Evolutionary conservation across 2,113 vertebrate species (phyloP), one percentile per base, ranked within the genome.

Genomic region (Arizona elegans): DNA sequence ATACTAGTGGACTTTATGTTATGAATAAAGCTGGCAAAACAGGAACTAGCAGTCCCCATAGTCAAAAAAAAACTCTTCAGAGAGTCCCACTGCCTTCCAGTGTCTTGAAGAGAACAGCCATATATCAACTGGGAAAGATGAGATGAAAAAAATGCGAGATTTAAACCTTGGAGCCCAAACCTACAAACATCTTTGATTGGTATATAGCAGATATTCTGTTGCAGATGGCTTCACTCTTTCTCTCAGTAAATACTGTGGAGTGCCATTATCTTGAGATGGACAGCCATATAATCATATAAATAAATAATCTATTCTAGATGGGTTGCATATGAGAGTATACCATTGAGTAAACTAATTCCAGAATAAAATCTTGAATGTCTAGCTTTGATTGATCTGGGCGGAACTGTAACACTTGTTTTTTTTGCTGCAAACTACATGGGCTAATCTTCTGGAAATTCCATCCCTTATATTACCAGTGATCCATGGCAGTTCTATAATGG

Each of bases 1-100:
- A 24, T 70, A 90, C 94, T 92, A 94, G 75, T 94, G 91, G 89
- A 2, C 5, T 75, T 75, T 75, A 70, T 33, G n/a, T 75, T 75
- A 75, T 75, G 70, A 38, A 38, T 38, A 75, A 75, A 75, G 15
- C n/a, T 75, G 70, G 6, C n/a, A 75, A 33, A 33, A 75, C n/a
- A 75, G 15, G n/a, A 75, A 75, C n/a, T 75, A 75, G 70, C 70
- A 38, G 6, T 75, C 38, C 15, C n/a, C 70, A 75, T 75, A 17
- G n/a, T 12, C 29, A 26, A 11, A n/a, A n/a, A 12, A 62, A 52
- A 52, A 52, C 29, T 70, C 26, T 70, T 13, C 26, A 29, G 9
- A 29, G 62, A 70, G 62, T 6, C 13, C 70, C 6, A 33, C 15
- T 19, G 70, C 2, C 70, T 75, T n/a, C 70, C 70, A 38, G 8